Percentiles rank a stretch among this genome's conserved stretches.
phyloP scores from a whole-genome alignment of 2,888 invertebrate genomes.

The Xylota sylvarum region DNA sequence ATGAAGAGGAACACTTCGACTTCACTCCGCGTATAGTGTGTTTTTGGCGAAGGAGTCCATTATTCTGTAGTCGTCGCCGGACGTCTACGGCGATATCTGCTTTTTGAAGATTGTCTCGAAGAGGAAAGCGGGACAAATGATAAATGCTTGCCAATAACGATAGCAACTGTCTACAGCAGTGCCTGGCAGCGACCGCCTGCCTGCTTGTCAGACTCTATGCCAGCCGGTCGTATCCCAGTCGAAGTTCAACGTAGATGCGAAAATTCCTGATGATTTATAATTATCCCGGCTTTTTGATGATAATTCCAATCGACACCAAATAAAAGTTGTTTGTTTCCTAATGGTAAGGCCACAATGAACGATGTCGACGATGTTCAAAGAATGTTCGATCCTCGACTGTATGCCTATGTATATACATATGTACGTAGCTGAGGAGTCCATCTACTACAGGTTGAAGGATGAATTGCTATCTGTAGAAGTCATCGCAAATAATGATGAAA shows the following conservation, averaged over 20 bases:
- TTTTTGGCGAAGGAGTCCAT: slow-evolving; percentile 70
- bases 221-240: slow-evolving; percentile 30
- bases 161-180: slow-evolving; percentile 50
- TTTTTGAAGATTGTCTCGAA: slow-evolving; percentile 44
- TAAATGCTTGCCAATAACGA: slow-evolving; percentile 74
- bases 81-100: slow-evolving; percentile 6
- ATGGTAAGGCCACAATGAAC: slow-evolving; percentile 66
- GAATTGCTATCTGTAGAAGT: slow-evolving; percentile 73
- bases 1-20: slow-evolving; percentile 8
- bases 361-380: slow-evolving; percentile 56
- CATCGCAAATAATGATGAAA: slow-evolving; percentile 73
- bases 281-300: slow-evolving; percentile 76
- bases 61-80: slow-evolving; percentile 41
- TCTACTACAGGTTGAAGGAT: slow-evolving; percentile 65
- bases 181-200: slow-evolving; percentile 12
- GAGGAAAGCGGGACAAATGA: slow-evolving; percentile 63
- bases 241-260: slow-evolving; percentile 66
- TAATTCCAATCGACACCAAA: slow-evolving; percentile 77
- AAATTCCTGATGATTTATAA: slow-evolving; percentile 76
- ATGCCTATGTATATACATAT: slow-evolving; percentile 1
- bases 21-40: slow-evolving; percentile 8
- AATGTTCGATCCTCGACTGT: slow-evolving; percentile 50
- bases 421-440: slow-evolving; percentile 28
- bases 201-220: slow-evolving; percentile 21
- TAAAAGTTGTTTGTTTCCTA: slow-evolving; percentile 73